Base-by-base conservation (phyloP, 2,797 vertebrate genomes). In the Taeniopygia guttata region DNA sequence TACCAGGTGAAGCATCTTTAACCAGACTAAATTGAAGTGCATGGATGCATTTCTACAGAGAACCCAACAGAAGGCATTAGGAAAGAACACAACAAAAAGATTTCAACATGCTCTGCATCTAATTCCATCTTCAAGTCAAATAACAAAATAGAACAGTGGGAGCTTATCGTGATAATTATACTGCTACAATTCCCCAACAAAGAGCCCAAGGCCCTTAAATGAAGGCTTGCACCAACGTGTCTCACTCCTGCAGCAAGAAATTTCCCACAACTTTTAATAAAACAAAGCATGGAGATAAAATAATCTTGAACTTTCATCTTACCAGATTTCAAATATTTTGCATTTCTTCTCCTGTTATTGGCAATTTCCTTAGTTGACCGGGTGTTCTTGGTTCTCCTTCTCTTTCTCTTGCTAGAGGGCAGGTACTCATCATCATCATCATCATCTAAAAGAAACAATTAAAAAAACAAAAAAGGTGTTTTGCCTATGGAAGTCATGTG, bases 391-490 rank as follows among this genome's bases (percentile, higher is more conserved):
- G 11, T 40, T 4, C 7, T 25, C 42, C 32, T n/a, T 32, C 11
- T 58, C 16, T 13, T 58, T 58, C 56, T 58, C 34, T 7, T 58
- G 56, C 23, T 36, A 26, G 56, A 34, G 4, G 56, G 56, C 16
- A 58, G 23, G 25, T 58, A 58, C 23, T 58, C 56, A 58, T 58
- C 56, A 58, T 58, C 38, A 40, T 40, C 56, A 36, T 58, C 56
- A 36, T 58, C 56, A 18, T 59, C 34, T 58, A 36, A 36, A 38
- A 38, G 13, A 58, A 17, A 26, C 16, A 38, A 38, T 4, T 1
- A 12, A 38, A 27, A 58, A 36, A 38, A 2, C 1, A 40, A 12
- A 40, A 40, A 0, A 18, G 11, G 1, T 38, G 26, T 38, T 59
- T 59, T 38, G 25, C 9, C 56, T 25, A 13, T 12, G 36, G 36